Percentiles rank a stretch among this genome's conserved stretches.
Conservation (phyloP, 2,797 vertebrate genomes). For the Falco rusticolus region DNA sequence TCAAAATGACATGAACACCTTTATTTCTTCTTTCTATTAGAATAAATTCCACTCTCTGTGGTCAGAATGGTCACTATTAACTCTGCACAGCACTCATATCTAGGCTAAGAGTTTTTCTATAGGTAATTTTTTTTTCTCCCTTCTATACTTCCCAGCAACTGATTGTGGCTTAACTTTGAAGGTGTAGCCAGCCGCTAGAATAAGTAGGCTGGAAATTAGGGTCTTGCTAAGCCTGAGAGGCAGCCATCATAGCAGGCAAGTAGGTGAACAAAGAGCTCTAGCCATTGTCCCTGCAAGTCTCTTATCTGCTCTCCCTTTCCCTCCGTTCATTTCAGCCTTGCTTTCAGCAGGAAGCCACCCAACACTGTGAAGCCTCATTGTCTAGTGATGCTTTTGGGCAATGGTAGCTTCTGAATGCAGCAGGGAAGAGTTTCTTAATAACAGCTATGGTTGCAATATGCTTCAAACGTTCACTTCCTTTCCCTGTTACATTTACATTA, state of each 20-base stretch:
- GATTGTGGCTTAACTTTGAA: not conserved
- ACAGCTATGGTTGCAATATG: not conserved
- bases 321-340: not conserved
- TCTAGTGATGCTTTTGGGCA: not conserved
- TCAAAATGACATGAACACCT: not conserved
- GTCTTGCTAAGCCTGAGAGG: not conserved
- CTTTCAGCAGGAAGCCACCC: not conserved
- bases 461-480: not conserved
- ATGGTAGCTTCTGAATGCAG: not conserved
- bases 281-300: not conserved
- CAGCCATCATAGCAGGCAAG: not conserved
- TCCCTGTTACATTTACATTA: not conserved
- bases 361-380: not conserved
- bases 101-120: not conserved
- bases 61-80: not conserved
- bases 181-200: not conserved
- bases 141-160: not conserved
- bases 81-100: not conserved
- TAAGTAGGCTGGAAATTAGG: not conserved
- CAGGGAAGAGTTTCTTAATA: not conserved
- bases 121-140: not conserved
- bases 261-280: not conserved
- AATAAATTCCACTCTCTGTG: not conserved
- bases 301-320: not conserved
- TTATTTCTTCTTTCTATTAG: not conserved